Evolutionary conservation across 2,888 invertebrate species (phyloP).

Genomic region (Apamea anceps): DNA sequence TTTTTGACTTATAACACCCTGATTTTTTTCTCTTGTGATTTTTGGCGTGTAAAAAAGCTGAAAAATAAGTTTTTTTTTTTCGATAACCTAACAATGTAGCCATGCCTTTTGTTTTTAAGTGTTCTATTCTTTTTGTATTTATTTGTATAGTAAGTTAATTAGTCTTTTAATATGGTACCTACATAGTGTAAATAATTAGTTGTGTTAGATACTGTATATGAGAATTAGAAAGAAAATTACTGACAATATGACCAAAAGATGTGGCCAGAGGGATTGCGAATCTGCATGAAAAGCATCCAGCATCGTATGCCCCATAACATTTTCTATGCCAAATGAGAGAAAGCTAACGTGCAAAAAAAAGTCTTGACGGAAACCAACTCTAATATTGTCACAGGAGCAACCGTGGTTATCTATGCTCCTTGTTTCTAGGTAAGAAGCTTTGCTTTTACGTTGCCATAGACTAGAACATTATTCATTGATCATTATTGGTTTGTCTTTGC

Average conservation of each 20-base stretch:
- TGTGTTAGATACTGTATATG: too few relatives aligned
- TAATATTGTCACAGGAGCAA: neutral
- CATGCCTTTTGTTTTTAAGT: too few relatives aligned
- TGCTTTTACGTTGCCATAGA: neutral
- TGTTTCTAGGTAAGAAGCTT: neutral
- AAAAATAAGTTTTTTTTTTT: neutral
- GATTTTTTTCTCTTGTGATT: slow-evolving; percentile 9
- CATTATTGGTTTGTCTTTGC: too few relatives aligned
- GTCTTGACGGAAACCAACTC: too few relatives aligned
- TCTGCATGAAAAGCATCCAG: neutral
- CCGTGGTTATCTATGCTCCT: neutral
- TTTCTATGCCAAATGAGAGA: too few relatives aligned
- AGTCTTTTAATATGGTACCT: too few relatives aligned
- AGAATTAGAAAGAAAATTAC: neutral
- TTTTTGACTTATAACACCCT: neutral
- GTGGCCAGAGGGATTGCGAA: neutral
- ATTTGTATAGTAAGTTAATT: too few relatives aligned
- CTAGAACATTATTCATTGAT: too few relatives aligned
- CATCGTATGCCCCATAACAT: neutral
- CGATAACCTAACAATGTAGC: too few relatives aligned
- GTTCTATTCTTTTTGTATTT: too few relatives aligned
- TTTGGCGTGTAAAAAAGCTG: neutral
- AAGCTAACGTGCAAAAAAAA: neutral
- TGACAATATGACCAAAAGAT: neutral
- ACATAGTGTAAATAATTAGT: too few relatives aligned